A percentile compares a stretch with the other conserved stretches of the same genome.
Evolutionary conservation across 2,113 vertebrate genomes (phyloP).

Genomic region (Piprites chloris): DNA sequence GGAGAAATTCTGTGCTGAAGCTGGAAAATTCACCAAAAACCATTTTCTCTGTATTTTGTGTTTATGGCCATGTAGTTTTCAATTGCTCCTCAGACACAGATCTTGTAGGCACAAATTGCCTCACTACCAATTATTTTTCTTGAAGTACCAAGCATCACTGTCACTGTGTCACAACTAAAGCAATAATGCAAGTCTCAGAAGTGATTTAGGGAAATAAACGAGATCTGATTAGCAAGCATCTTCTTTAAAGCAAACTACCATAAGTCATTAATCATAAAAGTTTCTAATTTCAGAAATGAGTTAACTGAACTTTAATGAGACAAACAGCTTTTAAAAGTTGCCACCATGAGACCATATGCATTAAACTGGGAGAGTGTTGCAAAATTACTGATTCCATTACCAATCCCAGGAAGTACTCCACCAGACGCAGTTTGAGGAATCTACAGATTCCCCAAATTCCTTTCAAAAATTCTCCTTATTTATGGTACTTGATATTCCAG

Average conservation of each 20-base stretch:
- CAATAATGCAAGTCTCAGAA: conserved; percentile 7
- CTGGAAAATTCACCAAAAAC: background rate
- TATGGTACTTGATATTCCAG: background rate
- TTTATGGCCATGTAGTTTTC: background rate
- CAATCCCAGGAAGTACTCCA: background rate
- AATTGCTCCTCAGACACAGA: background rate
- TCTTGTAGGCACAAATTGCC: background rate
- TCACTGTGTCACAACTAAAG: background rate
- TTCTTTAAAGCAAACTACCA: background rate
- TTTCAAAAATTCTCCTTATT: background rate
- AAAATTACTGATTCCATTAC: background rate
- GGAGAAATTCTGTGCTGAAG: background rate
- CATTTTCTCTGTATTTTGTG: background rate
- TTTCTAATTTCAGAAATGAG: conserved; percentile 33
- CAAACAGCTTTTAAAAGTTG: conserved; percentile 26
- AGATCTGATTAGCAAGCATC: background rate
- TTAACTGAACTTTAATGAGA: conserved; percentile 41
- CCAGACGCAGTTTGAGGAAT: background rate
- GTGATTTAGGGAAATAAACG: background rate
- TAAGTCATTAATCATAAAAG: conserved; percentile 40
- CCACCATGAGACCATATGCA: background rate
- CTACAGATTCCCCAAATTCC: background rate
- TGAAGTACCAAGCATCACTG: background rate
- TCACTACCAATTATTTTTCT: conserved; percentile 2
- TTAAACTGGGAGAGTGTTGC: background rate